phyloP scores from a whole-genome alignment of 1,140 invertebrate species.

The Drosophila kurseongensis region DNA sequence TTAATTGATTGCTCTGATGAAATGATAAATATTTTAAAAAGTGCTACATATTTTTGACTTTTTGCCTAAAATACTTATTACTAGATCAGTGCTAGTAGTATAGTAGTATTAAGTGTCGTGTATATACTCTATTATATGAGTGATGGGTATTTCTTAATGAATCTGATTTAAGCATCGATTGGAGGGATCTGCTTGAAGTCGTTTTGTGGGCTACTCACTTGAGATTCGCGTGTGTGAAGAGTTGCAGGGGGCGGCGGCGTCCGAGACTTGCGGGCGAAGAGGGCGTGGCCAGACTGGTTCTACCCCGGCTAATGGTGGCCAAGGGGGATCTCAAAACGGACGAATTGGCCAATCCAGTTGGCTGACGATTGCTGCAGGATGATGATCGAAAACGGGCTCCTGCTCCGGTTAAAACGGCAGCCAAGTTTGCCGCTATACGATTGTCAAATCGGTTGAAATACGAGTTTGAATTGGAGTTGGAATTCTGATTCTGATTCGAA shows the following conservation, averaged over 20 bases:
- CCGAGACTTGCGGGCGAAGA: slow-evolving; percentile 60
- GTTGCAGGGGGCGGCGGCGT: slow-evolving; percentile 69
- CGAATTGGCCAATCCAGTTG: slow-evolving; percentile 1
- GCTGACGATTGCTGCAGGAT: slow-evolving; percentile 63
- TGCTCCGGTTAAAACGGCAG: slow-evolving; percentile 69
- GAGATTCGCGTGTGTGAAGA: slow-evolving; percentile 75
- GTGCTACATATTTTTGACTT: not conserved
- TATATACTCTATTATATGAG: not conserved
- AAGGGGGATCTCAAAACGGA: slow-evolving; percentile 21
- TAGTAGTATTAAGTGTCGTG: slow-evolving; percentile 6
- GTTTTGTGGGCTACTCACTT: slow-evolving; percentile 64
- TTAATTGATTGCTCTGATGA: no score
- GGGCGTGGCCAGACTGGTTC: slow-evolving; percentile 48
- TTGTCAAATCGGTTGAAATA: slow-evolving; percentile 82
- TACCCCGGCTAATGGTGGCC: slow-evolving; percentile 29
- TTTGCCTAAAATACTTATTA: not conserved
- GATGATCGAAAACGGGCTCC: slow-evolving; percentile 76
- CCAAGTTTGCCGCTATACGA: slow-evolving; percentile 79
- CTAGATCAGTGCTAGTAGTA: not conserved
- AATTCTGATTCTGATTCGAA: slow-evolving; percentile 16
- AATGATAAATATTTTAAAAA: no score
- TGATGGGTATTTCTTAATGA: slow-evolving; percentile 43
- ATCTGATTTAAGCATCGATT: slow-evolving; percentile 56
- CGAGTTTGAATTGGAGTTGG: slow-evolving; percentile 52
- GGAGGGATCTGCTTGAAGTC: slow-evolving; percentile 1